A percentile compares a stretch with the other conserved stretches of the same genome.
phyloP scores from a whole-genome alignment of 2,113 vertebrate species.

The Lophura nycthemera region DNA sequence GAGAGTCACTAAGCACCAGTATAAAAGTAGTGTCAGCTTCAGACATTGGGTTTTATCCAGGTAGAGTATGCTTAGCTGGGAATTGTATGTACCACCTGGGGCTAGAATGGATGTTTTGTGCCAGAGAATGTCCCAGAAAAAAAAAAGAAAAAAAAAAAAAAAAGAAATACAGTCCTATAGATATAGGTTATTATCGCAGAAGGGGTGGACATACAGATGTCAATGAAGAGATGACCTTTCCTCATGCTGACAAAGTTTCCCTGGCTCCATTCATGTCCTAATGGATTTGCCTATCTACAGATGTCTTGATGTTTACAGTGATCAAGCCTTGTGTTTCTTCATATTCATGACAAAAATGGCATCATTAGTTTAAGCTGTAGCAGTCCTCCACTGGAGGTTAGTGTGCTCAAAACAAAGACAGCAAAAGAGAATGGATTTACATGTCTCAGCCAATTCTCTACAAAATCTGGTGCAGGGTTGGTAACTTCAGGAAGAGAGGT shows the following conservation, averaged over 20 bases:
- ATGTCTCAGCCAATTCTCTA: background rate
- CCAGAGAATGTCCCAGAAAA: background rate
- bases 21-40: background rate
- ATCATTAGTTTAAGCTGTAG: background rate
- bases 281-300: background rate
- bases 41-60: background rate
- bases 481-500: background rate
- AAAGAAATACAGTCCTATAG: background rate
- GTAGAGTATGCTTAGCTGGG: background rate
- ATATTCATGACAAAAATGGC: background rate
- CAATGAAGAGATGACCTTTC: background rate
- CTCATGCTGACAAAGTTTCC: background rate
- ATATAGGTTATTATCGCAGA: background rate
- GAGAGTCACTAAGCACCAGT: background rate
- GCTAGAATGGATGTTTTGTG: background rate
- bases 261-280: background rate
- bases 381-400: background rate
- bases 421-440: background rate
- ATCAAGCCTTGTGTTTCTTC: background rate
- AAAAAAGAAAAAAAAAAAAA: background rate
- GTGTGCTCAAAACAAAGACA: background rate
- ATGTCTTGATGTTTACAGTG: background rate
- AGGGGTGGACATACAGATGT: background rate
- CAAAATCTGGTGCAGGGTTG: background rate
- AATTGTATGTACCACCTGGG: background rate